Evolutionary conservation across 2,113 vertebrate species (phyloP).

Genomic region (Prionailurus bengalensis): DNA sequence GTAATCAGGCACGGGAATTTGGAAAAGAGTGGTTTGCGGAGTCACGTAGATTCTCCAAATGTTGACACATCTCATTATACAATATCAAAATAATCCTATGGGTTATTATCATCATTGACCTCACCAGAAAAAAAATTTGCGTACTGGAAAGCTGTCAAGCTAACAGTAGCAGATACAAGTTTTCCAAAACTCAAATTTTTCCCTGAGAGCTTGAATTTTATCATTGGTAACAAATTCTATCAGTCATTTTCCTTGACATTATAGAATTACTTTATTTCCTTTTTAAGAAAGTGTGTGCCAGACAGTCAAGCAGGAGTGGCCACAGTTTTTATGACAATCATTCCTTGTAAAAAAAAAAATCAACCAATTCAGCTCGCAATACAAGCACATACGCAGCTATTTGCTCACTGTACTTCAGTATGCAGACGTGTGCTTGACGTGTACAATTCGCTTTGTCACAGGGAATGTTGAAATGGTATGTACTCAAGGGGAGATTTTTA

Average conservation of each 20-base stretch:
- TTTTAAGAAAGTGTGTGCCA: neutral
- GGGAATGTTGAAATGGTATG: neutral
- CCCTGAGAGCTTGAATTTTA: neutral
- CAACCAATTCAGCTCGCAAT: neutral
- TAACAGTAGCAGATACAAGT: neutral
- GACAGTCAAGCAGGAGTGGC: neutral
- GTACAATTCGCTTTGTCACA: neutral
- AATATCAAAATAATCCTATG: neutral
- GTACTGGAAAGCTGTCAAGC: neutral
- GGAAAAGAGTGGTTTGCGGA: neutral
- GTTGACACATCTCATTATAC: neutral
- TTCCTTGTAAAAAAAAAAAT: neutral
- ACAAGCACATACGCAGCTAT: neutral
- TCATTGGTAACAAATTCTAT: slow-evolving; percentile 1
- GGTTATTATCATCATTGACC: neutral
- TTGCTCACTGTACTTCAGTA: neutral
- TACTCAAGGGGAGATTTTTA: neutral
- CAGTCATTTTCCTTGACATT: neutral
- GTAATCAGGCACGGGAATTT: neutral
- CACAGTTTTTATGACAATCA: neutral
- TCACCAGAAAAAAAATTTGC: neutral
- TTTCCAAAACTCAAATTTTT: slow-evolving; percentile 15
- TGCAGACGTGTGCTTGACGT: neutral
- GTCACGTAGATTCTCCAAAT: neutral
- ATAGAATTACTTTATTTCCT: neutral